Conservation (phyloP, 1,140 invertebrate genomes). For the Pectinophora gossypiella region DNA sequence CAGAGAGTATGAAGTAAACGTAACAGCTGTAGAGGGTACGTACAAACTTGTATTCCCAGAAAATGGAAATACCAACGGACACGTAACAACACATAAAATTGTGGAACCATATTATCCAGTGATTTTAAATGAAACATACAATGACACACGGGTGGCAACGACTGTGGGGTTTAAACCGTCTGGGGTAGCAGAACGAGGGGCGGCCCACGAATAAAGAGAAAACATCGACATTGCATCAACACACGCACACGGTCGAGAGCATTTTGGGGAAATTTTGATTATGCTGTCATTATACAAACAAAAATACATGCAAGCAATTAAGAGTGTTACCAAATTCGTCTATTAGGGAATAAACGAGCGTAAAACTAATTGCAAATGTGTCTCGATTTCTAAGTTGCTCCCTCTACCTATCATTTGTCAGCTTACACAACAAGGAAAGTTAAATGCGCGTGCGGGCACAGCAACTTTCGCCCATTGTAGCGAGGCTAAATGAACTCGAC, state of each 20-base stretch:
- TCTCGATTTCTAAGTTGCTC: slow-evolving; percentile 67
- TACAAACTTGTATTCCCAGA: too few relatives aligned
- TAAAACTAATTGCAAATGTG: slow-evolving; percentile 34
- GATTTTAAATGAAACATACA: background rate
- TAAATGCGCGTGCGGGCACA: slow-evolving; percentile 62
- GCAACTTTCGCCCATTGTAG: slow-evolving; percentile 69
- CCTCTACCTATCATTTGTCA: slow-evolving; percentile 60
- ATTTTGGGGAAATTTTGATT: background rate
- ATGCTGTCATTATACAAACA: background rate
- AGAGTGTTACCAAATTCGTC: slow-evolving; percentile 8
- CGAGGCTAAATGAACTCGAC: slow-evolving; percentile 31
- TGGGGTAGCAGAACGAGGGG: slow-evolving; percentile 64
- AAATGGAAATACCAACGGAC: background rate
- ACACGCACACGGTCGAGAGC: slow-evolving; percentile 20
- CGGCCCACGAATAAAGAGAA: slow-evolving; percentile 43
- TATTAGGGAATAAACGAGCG: slow-evolving; percentile 19
- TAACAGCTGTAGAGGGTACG: too few relatives aligned
- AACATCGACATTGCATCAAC: slow-evolving; percentile 58
- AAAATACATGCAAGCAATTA: slow-evolving; percentile 2
- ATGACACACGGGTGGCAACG: background rate
- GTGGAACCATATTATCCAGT: background rate
- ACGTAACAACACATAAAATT: background rate
- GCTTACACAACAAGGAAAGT: slow-evolving; percentile 75
- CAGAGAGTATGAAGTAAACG: too few relatives aligned
- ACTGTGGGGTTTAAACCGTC: slow-evolving; percentile 42